Conservation (phyloP, 2,888 invertebrate genomes). For the Phyllotreta striolata region DNA sequence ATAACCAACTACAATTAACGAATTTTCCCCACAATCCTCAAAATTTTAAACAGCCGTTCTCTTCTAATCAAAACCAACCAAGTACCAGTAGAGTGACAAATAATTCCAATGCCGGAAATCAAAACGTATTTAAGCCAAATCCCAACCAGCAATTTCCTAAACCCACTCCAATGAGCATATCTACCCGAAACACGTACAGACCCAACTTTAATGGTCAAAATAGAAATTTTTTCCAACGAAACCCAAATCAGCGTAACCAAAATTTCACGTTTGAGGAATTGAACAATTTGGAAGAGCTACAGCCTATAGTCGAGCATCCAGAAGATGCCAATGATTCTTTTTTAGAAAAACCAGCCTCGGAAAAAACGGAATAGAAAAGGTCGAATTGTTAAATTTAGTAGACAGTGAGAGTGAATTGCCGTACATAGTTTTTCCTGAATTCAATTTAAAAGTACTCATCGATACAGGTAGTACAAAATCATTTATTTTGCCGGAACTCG, state of each 20-base stretch:
- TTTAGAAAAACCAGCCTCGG: conserved; percentile 23
- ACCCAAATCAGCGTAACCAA: conserved; percentile 6
- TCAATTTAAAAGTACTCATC: conserved; percentile 15
- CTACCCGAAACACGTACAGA: conserved; percentile 20
- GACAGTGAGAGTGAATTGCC: conserved; percentile 25
- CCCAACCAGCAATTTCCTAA: conserved; percentile 18
- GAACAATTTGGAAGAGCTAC: conserved; percentile 15
- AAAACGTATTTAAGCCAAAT: conserved; percentile 18
- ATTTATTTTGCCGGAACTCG: conserved; percentile 22
- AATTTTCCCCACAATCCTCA: no score
- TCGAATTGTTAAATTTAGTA: no score
- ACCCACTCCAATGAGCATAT: conserved; percentile 19
- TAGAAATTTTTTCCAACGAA: conserved; percentile 17
- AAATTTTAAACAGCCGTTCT: no score
- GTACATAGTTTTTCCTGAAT: conserved; percentile 25
- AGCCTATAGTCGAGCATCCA: conserved; percentile 13
- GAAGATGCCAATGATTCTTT: conserved; percentile 16
- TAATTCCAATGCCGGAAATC: conserved; percentile 1
- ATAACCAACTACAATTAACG: no score
- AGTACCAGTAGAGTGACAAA: no score
- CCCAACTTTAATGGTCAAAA: conserved; percentile 2
- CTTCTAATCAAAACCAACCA: no score
- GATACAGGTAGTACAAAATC: conserved; percentile 26
- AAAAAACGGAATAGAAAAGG: background rate
- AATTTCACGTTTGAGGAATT: conserved; percentile 16